These are phyloP conservation scores for Erethizon dorsatum DNA, from an alignment of 2,797 vertebrate species.

Conservation along the genomic window DNA sequence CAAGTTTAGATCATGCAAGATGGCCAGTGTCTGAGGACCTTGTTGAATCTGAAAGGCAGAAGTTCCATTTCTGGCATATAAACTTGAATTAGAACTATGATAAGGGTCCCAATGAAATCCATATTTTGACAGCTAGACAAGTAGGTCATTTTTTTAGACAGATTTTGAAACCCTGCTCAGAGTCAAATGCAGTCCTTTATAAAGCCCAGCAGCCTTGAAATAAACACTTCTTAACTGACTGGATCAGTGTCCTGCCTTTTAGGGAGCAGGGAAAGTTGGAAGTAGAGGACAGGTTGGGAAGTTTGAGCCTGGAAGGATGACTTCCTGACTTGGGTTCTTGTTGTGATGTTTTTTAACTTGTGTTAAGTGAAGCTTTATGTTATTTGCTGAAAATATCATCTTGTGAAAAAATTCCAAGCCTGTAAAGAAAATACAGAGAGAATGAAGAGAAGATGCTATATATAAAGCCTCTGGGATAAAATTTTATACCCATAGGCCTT, in stretches of 20 bases:
- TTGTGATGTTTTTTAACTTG: not conserved
- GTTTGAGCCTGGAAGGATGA: not conserved
- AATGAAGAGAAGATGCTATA: slow-evolving; percentile 1
- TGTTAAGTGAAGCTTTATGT: slow-evolving; percentile 6
- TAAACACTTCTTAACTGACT: slow-evolving; percentile 54
- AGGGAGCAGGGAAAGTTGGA: not conserved
- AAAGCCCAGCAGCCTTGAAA: slow-evolving; percentile 45
- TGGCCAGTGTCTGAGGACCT: slow-evolving; percentile 41
- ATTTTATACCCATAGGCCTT: not conserved
- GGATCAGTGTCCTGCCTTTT: not conserved
- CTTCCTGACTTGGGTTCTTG: not conserved
- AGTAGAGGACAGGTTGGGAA: not conserved
- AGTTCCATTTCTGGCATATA: slow-evolving; percentile 51
- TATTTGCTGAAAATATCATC: not conserved
- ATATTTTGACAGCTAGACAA: slow-evolving; percentile 68
- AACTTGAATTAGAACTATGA: slow-evolving; percentile 36
- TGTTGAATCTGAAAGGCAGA: slow-evolving; percentile 43
- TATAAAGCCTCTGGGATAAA: not conserved
- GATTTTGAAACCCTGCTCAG: slow-evolving; percentile 64
- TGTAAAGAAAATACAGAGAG: slow-evolving; percentile 33
- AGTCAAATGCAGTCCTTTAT: slow-evolving; percentile 59
- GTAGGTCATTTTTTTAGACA: slow-evolving; percentile 72
- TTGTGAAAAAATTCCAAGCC: not conserved
- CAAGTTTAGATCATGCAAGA: slow-evolving; percentile 56
- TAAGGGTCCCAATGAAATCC: slow-evolving; percentile 50